Base-by-base conservation (phyloP, 2,888 invertebrate species). In the Mesorhabditis sp. region DNA sequence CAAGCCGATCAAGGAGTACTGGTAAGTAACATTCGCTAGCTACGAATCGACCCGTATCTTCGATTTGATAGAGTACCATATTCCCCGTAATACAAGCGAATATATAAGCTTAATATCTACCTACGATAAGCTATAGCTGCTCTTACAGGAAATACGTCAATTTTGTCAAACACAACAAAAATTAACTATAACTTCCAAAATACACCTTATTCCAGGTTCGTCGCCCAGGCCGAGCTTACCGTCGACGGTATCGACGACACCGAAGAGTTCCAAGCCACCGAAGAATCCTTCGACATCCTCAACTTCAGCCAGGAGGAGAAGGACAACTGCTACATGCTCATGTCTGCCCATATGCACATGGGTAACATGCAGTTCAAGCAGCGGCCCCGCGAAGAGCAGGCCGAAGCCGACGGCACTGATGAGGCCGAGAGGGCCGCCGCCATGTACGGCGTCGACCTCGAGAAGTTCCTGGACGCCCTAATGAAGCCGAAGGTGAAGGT, bases 281-380 rank as follows among this genome's bases (percentile, higher is more conserved):
- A 86, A 71, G 80, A 94, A 91, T 96, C 98, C 89, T 96, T 98
- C 90, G 95, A 96, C 88, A 92, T 99, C 85, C 91, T 98, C 89
- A 97, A 97, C 87, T 99, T 99, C 92, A 92, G 92, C 85, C 91
- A 92, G 88, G 91, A 92, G 86, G 98, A 99, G 89, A 98, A 98
- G 90, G 91, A 93, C 88, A 91, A 96, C 88, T 92, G 97, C 86
- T 98, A 96, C 92, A 95, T 92, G 89, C 93, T 97, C 89, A 95
- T 95, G 85, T 93, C 95, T 86, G 90, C 94, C 87, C 95, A 98
- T 87, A 95, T 99, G 94, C 97, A 98, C 89, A 95, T 98, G 92
- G 98, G 98, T 90, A 92, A 93, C 88, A 94, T 98, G 94, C 96
- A 97, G 90, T 98, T 99, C 93, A 99, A 98, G 89, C 98, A 99